Conservation (phyloP, 2,797 vertebrate species). For the Enteromius trimaculatus region DNA sequence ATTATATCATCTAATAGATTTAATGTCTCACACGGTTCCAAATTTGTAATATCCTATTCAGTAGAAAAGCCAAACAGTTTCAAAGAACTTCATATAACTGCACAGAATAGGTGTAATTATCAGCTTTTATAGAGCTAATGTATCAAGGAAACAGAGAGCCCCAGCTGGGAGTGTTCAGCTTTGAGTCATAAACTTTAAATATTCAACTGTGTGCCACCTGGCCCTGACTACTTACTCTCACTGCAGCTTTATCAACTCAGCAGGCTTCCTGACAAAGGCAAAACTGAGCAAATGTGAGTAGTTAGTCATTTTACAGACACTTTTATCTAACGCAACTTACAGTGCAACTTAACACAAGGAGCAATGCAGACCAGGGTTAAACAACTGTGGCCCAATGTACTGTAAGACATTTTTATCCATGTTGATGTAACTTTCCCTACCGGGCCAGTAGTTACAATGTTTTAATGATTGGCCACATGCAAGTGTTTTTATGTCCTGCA, state of each 20-base stretch:
- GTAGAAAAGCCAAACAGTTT: slow-evolving; percentile 15
- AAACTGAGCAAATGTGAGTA: slow-evolving; percentile 10
- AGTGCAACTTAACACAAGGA: background rate
- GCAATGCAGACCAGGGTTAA: background rate
- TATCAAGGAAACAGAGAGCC: slow-evolving; percentile 5
- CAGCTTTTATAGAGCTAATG: slow-evolving; percentile 37
- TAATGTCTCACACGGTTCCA: background rate
- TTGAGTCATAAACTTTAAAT: slow-evolving; percentile 45
- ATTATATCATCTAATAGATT: background rate
- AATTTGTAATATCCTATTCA: slow-evolving; percentile 7
- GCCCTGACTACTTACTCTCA: slow-evolving; percentile 24
- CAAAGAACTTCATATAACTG: slow-evolving; percentile 15
- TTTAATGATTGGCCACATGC: background rate
- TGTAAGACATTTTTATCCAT: background rate
- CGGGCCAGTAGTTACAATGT: background rate
- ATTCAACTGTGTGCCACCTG: slow-evolving; percentile 45
- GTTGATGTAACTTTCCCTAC: background rate
- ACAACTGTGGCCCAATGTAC: background rate
- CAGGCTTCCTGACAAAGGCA: background rate
- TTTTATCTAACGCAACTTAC: background rate
- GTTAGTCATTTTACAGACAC: slow-evolving; percentile 20
- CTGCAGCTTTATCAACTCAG: slow-evolving; percentile 38
- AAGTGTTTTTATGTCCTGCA: background rate
- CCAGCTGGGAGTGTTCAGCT: slow-evolving; percentile 37
- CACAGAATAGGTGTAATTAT: slow-evolving; percentile 36